Percentiles rank a stretch among this genome's conserved stretches.
phyloP scores from a whole-genome alignment of 2,113 vertebrate species.

The Pithys albifrons region DNA sequence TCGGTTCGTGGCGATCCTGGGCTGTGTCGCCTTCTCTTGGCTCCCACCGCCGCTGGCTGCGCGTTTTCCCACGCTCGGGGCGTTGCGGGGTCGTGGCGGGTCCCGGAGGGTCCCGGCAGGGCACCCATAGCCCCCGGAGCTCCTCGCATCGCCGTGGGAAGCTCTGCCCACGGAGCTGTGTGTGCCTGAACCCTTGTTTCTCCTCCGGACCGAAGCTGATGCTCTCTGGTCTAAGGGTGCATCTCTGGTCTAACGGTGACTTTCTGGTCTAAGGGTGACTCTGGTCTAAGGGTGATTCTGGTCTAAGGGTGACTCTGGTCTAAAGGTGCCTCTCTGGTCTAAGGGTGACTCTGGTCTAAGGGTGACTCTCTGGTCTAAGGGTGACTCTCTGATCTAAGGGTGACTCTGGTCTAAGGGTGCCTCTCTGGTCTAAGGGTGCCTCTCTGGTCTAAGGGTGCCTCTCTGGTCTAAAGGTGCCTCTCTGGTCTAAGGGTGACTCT shows the following conservation, averaged over 20 bases:
- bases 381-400: too few species aligned
- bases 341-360: too few species aligned
- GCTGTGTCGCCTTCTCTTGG: background rate
- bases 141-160: background rate
- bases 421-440: too few species aligned
- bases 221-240: background rate
- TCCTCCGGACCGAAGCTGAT: background rate
- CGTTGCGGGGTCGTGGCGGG: background rate
- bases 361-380: too few species aligned
- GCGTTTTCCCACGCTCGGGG: background rate
- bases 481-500: too few species aligned
- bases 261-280: too few species aligned
- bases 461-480: background rate
- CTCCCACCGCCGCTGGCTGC: background rate
- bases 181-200: fast-evolving
- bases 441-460: fast-evolving
- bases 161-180: background rate
- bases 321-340: too few species aligned
- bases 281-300: too few species aligned
- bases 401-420: too few species aligned
- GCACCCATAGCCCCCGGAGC: too few species aligned
- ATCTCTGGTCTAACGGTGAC: too few species aligned
- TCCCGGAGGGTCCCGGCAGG: background rate
- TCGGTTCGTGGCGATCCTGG: background rate
- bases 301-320: too few species aligned